Percentiles rank a stretch among this genome's conserved stretches.
phyloP scores from a whole-genome alignment of 2,113 vertebrate species.

The Bungarus multicinctus region DNA sequence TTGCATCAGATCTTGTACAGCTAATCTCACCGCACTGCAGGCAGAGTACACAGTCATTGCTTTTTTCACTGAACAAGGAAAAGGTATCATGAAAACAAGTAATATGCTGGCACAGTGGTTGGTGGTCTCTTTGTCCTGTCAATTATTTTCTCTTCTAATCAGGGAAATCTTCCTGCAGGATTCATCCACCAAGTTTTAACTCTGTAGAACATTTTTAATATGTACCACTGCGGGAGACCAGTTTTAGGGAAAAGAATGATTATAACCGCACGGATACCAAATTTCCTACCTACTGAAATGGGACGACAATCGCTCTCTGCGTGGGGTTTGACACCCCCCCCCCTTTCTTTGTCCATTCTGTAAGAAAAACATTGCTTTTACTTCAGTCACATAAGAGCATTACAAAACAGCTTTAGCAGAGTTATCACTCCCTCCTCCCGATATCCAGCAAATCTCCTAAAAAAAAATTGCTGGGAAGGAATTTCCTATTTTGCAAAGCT shows the following conservation, averaged over 20 bases:
- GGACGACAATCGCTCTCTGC: constrained; percentile 7
- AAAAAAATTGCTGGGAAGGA: constrained; percentile 16
- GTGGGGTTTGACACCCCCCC: not conserved
- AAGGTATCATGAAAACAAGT: constrained; percentile 3
- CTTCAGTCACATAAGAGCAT: constrained; percentile 28
- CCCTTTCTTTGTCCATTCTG: not conserved
- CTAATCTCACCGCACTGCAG: not conserved
- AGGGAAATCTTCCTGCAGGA: constrained; percentile 15
- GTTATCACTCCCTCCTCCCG: constrained; percentile 7
- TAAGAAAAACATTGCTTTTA: constrained; percentile 12
- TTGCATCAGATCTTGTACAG: fast-evolving
- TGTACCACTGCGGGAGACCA: constrained; percentile 27
- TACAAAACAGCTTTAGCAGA: constrained; percentile 11
- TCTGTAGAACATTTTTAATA: constrained; percentile 10
- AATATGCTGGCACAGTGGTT: not conserved
- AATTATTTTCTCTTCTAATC: not conserved
- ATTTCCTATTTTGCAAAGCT: constrained; percentile 18
- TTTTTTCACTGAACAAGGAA: not conserved
- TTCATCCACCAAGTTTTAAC: not conserved
- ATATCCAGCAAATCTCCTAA: fast-evolving
- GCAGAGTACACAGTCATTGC: not conserved
- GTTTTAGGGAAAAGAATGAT: not conserved
- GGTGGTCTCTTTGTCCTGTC: not conserved
- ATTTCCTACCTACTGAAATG: constrained; percentile 8
- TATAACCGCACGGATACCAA: constrained; percentile 25